Base-by-base conservation (phyloP, 2,797 vertebrate genomes). In the Myiothlypis chrysogaster region DNA sequence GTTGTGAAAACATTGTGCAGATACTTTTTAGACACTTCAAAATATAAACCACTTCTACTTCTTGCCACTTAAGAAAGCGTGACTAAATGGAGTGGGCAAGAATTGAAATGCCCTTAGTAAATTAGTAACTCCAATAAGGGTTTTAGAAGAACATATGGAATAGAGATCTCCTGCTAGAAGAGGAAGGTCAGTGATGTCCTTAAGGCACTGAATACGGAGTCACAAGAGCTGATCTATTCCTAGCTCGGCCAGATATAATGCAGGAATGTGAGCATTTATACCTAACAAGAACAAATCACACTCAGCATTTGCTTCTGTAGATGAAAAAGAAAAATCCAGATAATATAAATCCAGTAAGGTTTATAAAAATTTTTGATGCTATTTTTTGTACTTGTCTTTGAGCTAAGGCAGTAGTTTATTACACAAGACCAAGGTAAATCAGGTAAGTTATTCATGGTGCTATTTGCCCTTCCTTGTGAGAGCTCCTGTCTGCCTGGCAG, bases 191-290 rank as follows among this genome's bases (percentile, higher is more conserved):
- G 76, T 52, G 53, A 80, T 88, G 59, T 89, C 93, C 86, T 95
- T 83, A 90, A 94, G 69, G 84, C 55, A 86, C 72, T 82, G 79
- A 73, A 68, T 75, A 64, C 5, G 27, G 75, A 95, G 79, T 83
- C 89, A 94, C 43, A 94, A 94, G 79, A 94, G 89, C 79, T 83
- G 82, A 85, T 95, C 77, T 95, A 78, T 94, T 95, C 79, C 87
- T 94, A 79, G 83, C 39, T 93, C 32, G 76, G 65, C 46, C 65
- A 88, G 77, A 94, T 76, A 47, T 35, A 91, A 91, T 9, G 12
- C 61, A 91, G 41, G n/a, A 87, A 86, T 68, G 72, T 41, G 53
- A 50, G 59, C 80, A 91, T 87, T 83, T 93, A 64, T 39, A 71
- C 24, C 72, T 66, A 88, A 88, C 52, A 43, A 72, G 57, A 89